These are phyloP conservation scores for Cryptoprocta ferox DNA, from an alignment of 2,797 vertebrate genomes.

Conservation along the genomic window DNA sequence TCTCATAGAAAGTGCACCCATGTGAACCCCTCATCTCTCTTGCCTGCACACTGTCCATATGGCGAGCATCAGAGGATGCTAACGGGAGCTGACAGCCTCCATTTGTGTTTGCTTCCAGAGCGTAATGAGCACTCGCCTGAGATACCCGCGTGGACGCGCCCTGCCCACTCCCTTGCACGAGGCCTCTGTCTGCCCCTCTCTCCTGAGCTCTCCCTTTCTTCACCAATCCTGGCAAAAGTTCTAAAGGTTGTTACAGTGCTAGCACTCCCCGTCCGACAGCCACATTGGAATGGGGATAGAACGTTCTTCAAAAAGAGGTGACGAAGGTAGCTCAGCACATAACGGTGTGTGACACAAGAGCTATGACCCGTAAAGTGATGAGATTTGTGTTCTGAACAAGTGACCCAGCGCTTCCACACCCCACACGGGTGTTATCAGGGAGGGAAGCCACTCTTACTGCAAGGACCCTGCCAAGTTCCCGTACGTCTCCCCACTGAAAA, in stretches of 20 bases:
- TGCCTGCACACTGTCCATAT: constrained; percentile 53
- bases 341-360: background rate
- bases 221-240: constrained; percentile 74
- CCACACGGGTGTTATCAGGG: rapidly evolving
- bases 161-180: constrained; percentile 7
- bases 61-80: constrained; percentile 63
- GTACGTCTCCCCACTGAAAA: rapidly evolving
- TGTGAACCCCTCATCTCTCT: constrained; percentile 65
- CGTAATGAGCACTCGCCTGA: background rate
- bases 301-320: constrained; percentile 58
- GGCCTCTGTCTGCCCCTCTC: background rate
- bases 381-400: background rate
- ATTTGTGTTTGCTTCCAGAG: constrained; percentile 29
- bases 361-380: rapidly evolving
- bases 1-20: constrained; percentile 57
- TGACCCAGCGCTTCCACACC: background rate
- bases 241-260: constrained; percentile 76
- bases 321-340: constrained; percentile 23
- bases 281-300: constrained; percentile 83
- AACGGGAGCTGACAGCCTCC: constrained; percentile 70
- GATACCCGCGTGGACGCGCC: background rate
- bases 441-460: background rate
- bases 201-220: constrained; percentile 67
- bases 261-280: constrained; percentile 80
- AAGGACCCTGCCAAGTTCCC: background rate